A percentile compares a stretch with the other conserved stretches of the same genome.
phyloP scores from a whole-genome alignment of 92 coral and sea anemone genomes.

The Nematostella vectensis region DNA sequence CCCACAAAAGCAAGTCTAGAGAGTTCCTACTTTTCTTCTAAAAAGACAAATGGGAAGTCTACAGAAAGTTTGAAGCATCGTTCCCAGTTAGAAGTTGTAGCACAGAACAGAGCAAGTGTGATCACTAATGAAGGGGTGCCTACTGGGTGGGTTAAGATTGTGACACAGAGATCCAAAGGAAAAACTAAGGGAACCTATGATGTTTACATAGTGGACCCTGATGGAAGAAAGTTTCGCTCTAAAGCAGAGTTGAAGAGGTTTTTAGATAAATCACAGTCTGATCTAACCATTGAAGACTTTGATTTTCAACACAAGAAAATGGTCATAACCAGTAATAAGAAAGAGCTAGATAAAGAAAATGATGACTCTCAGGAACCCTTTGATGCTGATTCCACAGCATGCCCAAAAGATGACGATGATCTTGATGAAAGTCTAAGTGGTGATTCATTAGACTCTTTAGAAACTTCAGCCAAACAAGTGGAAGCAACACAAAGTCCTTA shows the following conservation, averaged over 20 bases:
- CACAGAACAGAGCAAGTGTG: neutral
- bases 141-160: constrained; percentile 63
- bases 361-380: neutral
- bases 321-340: neutral
- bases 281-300: constrained; percentile 3
- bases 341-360: neutral
- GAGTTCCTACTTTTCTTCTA: neutral
- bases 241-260: constrained; percentile 34
- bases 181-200: constrained; percentile 51
- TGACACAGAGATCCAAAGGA: constrained; percentile 41
- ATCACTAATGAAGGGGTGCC: neutral
- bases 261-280: constrained; percentile 7
- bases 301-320: neutral
- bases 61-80: neutral
- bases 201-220: constrained; percentile 46
- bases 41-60: neutral
- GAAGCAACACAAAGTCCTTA: constrained; percentile 27
- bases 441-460: neutral
- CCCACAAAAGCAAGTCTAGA: neutral
- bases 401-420: neutral
- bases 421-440: neutral
- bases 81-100: neutral
- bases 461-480: neutral
- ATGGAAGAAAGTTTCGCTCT: constrained; percentile 58
- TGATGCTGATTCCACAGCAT: neutral